Percentiles rank a stretch among this genome's conserved stretches.
phyloP scores from a whole-genome alignment of 2,888 invertebrate genomes.

The Copidosoma aretas region DNA sequence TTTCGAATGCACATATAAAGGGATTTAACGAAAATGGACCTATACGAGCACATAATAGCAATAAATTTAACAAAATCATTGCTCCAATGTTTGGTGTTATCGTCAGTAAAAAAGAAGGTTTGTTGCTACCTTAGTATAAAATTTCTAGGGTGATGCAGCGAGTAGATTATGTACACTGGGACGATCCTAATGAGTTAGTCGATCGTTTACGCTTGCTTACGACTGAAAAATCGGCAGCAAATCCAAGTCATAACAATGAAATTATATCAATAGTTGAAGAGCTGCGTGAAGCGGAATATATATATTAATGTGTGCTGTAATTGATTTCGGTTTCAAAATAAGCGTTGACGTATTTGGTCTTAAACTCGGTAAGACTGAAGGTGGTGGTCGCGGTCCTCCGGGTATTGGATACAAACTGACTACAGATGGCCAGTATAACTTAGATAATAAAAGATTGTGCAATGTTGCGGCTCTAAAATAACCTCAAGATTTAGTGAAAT shows the following conservation, averaged over 20 bases:
- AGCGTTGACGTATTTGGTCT: too few relatives aligned
- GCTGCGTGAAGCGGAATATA: background rate
- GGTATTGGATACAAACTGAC: background rate
- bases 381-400: background rate
- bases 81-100: too few relatives aligned
- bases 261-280: slow-evolving; percentile 11
- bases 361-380: too few relatives aligned
- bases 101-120: background rate
- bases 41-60: too few relatives aligned
- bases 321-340: background rate
- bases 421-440: too few relatives aligned
- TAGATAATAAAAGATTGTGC: too few relatives aligned
- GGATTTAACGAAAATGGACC: background rate
- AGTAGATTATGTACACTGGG: slow-evolving; percentile 7
- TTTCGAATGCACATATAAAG: slow-evolving; percentile 2
- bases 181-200: slow-evolving; percentile 3
- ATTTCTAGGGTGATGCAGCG: background rate
- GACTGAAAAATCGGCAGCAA: background rate
- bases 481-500: too few relatives aligned
- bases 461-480: too few relatives aligned
- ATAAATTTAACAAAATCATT: too few relatives aligned
- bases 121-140: too few relatives aligned
- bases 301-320: background rate
- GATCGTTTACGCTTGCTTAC: slow-evolving; percentile 1
- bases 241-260: slow-evolving; percentile 38